Conservation (phyloP, 1,140 invertebrate genomes). For the Sesamia nonagrioides region DNA sequence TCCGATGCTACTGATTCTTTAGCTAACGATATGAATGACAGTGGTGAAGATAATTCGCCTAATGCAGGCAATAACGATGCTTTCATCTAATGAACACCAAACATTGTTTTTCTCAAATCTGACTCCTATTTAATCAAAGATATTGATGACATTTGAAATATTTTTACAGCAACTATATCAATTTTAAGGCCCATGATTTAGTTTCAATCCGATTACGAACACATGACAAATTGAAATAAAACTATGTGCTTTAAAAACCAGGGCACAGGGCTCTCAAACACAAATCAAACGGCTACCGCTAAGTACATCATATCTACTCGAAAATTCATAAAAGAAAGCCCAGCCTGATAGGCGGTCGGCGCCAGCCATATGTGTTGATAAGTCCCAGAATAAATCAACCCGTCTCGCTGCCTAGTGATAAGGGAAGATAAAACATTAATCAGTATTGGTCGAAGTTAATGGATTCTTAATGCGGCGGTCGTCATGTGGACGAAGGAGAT, state of each 20-base stretch:
- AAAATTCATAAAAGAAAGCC: conserved; percentile 59
- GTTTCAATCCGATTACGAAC: neutral
- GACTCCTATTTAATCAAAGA: too few species aligned
- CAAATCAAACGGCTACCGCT: conserved; percentile 54
- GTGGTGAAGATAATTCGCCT: neutral
- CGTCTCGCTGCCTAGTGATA: conserved; percentile 26
- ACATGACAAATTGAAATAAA: neutral
- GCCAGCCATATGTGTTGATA: conserved; percentile 44
- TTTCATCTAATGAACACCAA: too few species aligned
- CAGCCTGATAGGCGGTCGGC: conserved; percentile 44
- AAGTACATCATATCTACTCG: conserved; percentile 52
- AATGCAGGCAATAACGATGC: neutral
- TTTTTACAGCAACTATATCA: neutral
- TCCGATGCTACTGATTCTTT: neutral
- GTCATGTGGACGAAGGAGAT: conserved; percentile 34
- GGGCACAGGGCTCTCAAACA: conserved; percentile 13
- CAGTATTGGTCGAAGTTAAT: conserved; percentile 64
- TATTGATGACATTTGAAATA: too few species aligned
- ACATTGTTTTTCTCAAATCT: too few species aligned
- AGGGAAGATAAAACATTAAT: conserved; percentile 67
- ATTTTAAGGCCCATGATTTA: neutral
- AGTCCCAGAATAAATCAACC: conserved; percentile 46
- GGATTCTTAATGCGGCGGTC: conserved; percentile 70
- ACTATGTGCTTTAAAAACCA: conserved; percentile 13
- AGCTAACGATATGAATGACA: neutral